Evolutionary conservation across 2,113 vertebrate genomes (phyloP).

Genomic region (Campylomormyrus tamandua): DNA sequence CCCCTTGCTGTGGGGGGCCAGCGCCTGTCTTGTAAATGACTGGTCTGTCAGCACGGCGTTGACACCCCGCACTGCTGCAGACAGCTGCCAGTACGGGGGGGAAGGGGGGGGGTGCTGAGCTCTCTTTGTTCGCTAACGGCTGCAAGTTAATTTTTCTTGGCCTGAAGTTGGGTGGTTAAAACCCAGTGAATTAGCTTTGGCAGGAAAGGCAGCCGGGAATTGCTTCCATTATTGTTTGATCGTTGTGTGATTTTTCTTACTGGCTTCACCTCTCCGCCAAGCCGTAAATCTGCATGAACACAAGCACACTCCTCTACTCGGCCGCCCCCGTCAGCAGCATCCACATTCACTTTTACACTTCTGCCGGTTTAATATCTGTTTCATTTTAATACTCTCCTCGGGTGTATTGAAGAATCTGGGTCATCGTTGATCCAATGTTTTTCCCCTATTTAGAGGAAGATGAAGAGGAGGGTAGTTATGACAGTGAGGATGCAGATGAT

Average conservation of each 20-base stretch:
- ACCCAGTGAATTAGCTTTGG: not conserved
- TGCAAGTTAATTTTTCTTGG: constrained; percentile 6
- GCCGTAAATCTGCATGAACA: not conserved
- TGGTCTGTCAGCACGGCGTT: constrained; percentile 60
- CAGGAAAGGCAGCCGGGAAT: not conserved
- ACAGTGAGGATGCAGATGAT: constrained; percentile 67
- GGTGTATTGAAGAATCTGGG: not conserved
- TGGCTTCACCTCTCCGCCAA: not conserved
- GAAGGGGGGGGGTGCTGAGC: not conserved
- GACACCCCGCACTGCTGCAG: constrained; percentile 53
- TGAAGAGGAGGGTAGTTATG: constrained; percentile 63
- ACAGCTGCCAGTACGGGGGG: constrained; percentile 53
- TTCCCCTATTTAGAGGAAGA: constrained; percentile 56
- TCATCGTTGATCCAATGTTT: not conserved
- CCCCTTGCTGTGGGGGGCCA: constrained; percentile 40
- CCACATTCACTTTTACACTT: not conserved
- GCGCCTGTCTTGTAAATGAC: constrained; percentile 61
- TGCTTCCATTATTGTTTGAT: not conserved
- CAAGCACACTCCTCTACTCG: not conserved
- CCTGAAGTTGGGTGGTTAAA: constrained; percentile 3
- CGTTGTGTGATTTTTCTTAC: not conserved
- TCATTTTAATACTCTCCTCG: not conserved
- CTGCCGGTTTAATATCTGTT: not conserved
- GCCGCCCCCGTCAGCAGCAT: not conserved
- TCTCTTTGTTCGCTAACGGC: not conserved